Percentiles rank a stretch among this genome's conserved stretches.
Evolutionary conservation across 2,888 invertebrate species (phyloP).

Genomic region (Tenthredo scrophulariae): DNA sequence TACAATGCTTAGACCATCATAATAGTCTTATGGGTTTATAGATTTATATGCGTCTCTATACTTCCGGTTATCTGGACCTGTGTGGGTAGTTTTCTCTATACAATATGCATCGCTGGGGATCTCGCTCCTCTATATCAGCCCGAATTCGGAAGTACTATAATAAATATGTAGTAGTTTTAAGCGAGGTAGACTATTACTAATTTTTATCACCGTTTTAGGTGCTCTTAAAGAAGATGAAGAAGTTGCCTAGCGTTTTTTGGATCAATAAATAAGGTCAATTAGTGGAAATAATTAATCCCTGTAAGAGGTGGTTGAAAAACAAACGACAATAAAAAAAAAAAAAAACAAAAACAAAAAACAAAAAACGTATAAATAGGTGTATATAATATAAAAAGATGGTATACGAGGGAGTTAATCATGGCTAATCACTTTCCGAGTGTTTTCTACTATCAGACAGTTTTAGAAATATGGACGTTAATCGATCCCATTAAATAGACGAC

Average conservation of each 20-base stretch:
- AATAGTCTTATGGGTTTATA: neutral
- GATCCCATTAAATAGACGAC: neutral
- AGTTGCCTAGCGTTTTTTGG: neutral
- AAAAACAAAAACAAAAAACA: neutral
- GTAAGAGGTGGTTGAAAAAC: neutral
- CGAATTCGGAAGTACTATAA: neutral
- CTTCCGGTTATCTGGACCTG: neutral
- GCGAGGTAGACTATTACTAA: neutral
- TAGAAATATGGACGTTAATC: conserved; percentile 6
- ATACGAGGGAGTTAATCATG: neutral
- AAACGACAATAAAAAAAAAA: too few species aligned
- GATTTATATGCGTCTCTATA: neutral
- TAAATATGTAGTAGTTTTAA: neutral
- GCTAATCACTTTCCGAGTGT: neutral
- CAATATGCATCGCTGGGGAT: neutral
- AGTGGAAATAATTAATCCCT: neutral
- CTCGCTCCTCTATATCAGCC: neutral
- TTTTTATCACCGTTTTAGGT: conserved; percentile 12
- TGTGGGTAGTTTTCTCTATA: neutral
- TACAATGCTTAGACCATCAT: neutral
- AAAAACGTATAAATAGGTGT: neutral
- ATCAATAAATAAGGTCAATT: neutral
- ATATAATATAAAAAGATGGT: neutral
- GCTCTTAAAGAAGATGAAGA: neutral
- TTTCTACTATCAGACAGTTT: neutral